Base-by-base conservation (phyloP, 2,888 invertebrate species). In the Philereme transversata region DNA sequence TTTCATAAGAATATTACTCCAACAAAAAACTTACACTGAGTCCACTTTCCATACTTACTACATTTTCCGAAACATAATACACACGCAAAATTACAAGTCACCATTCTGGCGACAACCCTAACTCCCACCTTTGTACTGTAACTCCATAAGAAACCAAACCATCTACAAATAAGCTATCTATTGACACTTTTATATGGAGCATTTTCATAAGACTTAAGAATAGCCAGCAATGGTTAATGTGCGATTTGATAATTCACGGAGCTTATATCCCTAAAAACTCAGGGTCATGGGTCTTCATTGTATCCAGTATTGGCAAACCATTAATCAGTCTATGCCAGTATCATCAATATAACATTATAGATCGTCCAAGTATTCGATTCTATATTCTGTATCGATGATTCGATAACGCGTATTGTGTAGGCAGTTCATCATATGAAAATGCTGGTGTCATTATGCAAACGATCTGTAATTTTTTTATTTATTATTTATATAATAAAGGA, bases 321-420 rank as follows among this genome's bases (percentile, higher is more conserved):
- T 92, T 92, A 91, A 92, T 92, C 91, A 91, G 92, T 90, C 91
- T 91, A 85, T 84, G 81, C 86, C 75, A 78, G 86, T 86, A 90
- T 86, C 91, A 91, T 90, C 91, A 91, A 91, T 92, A 91, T 87
- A 90, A 78, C 86, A 90, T 89, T 89, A 88, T 84, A 81, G 81
- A 80, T 85, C 86, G 89, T 87, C 90, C 88, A 84, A 88, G 87
- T 86, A 88, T 89, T 86, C 83, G 87, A 90, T 87, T 88, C 84
- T 82, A 88, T 87, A 85, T 82, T 81, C 80, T 82, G 79, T 88
- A 90, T 86, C 83, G 88, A 88, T 90, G 86, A 91, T 88, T 89
- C 89, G 88, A 88, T 90, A 89, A 89, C 78, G 81, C 78, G 79
- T 75, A 82, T 85, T 85, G 84, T 85, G 77, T 75, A 81, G 81